Conservation (phyloP, 2,113 vertebrate genomes). For the Erinaceus europaeus region DNA sequence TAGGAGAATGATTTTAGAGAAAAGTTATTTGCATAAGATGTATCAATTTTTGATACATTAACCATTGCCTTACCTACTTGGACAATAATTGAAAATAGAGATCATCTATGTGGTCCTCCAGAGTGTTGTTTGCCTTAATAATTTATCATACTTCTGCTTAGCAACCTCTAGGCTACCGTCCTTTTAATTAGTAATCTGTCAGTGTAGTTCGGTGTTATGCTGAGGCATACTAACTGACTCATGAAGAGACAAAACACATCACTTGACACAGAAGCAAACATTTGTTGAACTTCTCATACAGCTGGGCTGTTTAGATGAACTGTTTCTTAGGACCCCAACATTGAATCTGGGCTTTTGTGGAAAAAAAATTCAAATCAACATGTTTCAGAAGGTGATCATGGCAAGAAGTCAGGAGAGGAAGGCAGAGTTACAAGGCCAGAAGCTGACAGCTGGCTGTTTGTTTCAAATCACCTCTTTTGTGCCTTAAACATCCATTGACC, state of each 20-base stretch:
- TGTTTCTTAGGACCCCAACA: neutral
- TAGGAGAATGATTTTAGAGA: neutral
- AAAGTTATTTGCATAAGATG: neutral
- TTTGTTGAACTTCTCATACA: constrained; percentile 28
- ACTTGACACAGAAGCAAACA: constrained; percentile 27
- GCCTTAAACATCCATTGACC: neutral
- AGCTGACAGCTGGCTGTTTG: neutral
- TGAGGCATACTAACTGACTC: neutral
- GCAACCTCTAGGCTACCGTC: neutral
- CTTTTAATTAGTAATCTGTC: constrained; percentile 34
- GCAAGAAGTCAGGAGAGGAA: neutral
- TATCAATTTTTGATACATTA: neutral
- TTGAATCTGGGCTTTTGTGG: neutral
- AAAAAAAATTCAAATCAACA: neutral
- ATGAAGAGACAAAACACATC: neutral
- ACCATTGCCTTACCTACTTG: constrained; percentile 1
- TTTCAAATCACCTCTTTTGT: neutral
- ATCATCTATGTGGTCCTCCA: neutral
- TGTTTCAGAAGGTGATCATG: neutral
- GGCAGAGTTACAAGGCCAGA: neutral
- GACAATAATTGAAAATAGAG: constrained; percentile 33
- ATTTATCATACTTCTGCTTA: neutral
- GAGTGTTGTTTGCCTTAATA: constrained; percentile 1
- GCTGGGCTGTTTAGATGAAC: neutral
- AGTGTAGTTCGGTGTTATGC: neutral